Conservation (phyloP, 2,113 vertebrate species). For the Acrocephalus kingi region DNA sequence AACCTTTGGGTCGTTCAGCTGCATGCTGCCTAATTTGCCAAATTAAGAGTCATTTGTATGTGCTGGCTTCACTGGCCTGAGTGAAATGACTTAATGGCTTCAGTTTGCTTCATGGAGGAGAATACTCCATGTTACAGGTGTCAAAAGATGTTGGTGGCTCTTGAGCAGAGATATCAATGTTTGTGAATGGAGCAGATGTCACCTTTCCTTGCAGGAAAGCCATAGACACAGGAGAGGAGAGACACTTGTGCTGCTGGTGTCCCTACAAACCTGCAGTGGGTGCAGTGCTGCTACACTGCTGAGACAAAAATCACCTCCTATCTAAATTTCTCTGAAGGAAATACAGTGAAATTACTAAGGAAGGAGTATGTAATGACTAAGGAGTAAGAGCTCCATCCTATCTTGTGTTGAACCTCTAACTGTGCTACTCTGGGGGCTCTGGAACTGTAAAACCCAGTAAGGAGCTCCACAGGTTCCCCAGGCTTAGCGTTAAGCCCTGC, state of each 20-base stretch:
- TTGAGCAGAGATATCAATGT: background rate
- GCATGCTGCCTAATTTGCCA: background rate
- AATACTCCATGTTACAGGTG: background rate
- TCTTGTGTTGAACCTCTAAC: background rate
- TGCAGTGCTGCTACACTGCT: background rate
- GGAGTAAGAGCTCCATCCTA: background rate
- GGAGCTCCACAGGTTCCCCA: background rate
- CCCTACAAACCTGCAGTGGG: too few species aligned
- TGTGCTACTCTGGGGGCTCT: background rate
- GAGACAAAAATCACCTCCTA: background rate
- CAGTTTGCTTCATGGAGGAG: background rate
- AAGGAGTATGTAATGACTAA: background rate
- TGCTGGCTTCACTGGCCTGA: background rate
- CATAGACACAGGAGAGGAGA: background rate
- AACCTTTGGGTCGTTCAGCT: background rate
- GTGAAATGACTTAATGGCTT: background rate
- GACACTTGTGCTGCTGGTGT: background rate
- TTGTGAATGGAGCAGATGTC: background rate
- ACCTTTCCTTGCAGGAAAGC: background rate
- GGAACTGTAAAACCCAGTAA: background rate
- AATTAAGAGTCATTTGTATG: background rate
- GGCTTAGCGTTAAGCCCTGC: background rate
- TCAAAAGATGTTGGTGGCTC: background rate
- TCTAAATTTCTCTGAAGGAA: background rate
- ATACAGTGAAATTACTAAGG: background rate